Evolutionary conservation across 2,888 invertebrate species (phyloP).

Genomic region (Stenchaetothrips biformis): DNA sequence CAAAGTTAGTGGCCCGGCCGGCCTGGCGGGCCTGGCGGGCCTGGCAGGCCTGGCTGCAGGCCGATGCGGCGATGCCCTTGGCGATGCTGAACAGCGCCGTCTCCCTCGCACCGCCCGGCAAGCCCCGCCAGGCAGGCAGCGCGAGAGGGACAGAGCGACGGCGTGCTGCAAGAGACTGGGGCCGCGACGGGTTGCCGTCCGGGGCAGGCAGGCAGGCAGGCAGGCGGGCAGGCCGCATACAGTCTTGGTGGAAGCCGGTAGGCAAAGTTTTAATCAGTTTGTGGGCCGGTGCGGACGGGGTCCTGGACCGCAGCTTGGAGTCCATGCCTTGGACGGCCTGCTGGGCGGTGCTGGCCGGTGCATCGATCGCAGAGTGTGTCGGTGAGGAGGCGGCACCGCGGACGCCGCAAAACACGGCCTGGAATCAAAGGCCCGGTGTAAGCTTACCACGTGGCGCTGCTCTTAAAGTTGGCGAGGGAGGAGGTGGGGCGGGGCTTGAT

Average conservation of each 20-base stretch:
- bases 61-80: background rate
- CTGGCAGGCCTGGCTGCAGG: background rate
- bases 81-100: background rate
- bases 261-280: slow-evolving; percentile 15
- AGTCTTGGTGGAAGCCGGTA: background rate
- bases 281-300: background rate
- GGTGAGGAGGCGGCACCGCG: background rate
- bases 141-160: background rate
- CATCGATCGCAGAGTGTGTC: no score
- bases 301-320: no score
- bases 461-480: no score
- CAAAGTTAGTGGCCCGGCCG: background rate
- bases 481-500: no score
- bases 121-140: background rate
- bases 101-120: background rate
- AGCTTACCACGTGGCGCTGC: no score
- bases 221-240: background rate
- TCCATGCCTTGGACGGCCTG: no score
- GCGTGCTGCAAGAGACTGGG: background rate
- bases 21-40: background rate
- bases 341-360: no score
- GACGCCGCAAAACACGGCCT: background rate
- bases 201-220: background rate
- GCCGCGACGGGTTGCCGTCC: background rate
- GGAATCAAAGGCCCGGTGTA: no score